Evolutionary conservation across 2,797 vertebrate genomes (phyloP), one percentile per base, ranked within the genome.

Genomic region (Benthosema pterotum): DNA sequence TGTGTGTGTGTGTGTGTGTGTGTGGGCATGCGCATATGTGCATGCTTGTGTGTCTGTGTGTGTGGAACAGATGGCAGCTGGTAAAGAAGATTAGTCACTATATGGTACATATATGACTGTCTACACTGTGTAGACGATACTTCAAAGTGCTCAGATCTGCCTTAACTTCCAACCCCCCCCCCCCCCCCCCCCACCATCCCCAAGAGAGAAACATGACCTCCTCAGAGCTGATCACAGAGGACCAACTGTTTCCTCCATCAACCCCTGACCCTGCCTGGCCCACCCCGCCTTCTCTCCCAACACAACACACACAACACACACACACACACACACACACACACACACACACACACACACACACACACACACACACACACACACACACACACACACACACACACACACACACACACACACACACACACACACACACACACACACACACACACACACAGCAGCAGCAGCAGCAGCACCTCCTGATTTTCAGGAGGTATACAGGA

Each of bases 71-170:
- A 89, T 80, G 87, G 83, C 71, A 64, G 79, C 87, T 87, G 86
- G 77, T 76, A 73, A 87, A 87, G 88, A 77, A 88, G 91, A 91
- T 92, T 92, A 90, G 57, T 46, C 13, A 53, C 48, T 55, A 55
- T 55, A 55, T 63, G 56, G 42, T 55, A 51, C 8, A 6, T 63
- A 63, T 72, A 70, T 59, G 79, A 73, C 73, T 64, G 77, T 60
- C 75, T 69, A 57, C 69, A 65, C 57, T 54, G 66, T 25, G 22
- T 25, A 25, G 1, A 5, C 22, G 3, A n/a, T 74, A 52, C 57
- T 80, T 80, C 67, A 83, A 67, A 77, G 77, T 64, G 59, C 72
- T 80, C 77, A 68, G 54, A 66, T 25, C 56, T n/a, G n/a, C 42
- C 42, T n/a, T 7, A 38, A 11, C 28, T 32, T 11, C 25, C 28